Percentiles rank a stretch among this genome's conserved stretches.
phyloP scores from a whole-genome alignment of 2,888 invertebrate genomes.

The Clepsis dumicolana region DNA sequence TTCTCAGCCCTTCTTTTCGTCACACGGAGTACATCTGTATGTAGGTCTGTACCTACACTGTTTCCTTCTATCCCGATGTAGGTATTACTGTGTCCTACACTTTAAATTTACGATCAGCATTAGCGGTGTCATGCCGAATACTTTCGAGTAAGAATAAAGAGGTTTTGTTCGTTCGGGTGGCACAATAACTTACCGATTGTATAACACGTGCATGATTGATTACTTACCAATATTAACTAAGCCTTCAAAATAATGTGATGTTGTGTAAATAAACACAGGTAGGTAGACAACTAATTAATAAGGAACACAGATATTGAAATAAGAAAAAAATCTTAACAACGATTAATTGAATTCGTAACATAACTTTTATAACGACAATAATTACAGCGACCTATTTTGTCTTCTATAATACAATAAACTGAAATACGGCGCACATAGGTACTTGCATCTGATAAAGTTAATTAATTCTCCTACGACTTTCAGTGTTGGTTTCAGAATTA shows the following conservation, averaged over 20 bases:
- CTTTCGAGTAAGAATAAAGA: constrained; percentile 6
- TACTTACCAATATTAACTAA: constrained; percentile 47
- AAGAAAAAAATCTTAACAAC: constrained; percentile 61
- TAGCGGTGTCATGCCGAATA: background rate
- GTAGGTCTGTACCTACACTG: no score
- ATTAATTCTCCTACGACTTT: constrained; percentile 34
- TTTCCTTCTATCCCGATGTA: no score
- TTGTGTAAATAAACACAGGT: constrained; percentile 54
- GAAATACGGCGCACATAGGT: constrained; percentile 29
- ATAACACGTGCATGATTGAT: constrained; percentile 46
- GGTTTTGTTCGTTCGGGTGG: constrained; percentile 43
- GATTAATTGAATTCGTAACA: constrained; percentile 60
- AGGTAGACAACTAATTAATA: constrained; percentile 48
- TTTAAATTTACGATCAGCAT: background rate
- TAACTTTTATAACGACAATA: constrained; percentile 57
- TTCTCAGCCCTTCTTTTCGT: no score
- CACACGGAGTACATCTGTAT: no score
- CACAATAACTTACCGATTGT: constrained; percentile 44
- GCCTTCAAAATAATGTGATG: constrained; percentile 51
- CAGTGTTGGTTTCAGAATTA: background rate
- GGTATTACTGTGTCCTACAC: background rate
- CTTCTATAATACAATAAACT: constrained; percentile 44
- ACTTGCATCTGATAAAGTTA: constrained; percentile 28
- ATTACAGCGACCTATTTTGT: constrained; percentile 52
- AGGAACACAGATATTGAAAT: constrained; percentile 54